Evolutionary conservation across 2,797 vertebrate species (phyloP).

Genomic region (Steatocranus sp.): DNA sequence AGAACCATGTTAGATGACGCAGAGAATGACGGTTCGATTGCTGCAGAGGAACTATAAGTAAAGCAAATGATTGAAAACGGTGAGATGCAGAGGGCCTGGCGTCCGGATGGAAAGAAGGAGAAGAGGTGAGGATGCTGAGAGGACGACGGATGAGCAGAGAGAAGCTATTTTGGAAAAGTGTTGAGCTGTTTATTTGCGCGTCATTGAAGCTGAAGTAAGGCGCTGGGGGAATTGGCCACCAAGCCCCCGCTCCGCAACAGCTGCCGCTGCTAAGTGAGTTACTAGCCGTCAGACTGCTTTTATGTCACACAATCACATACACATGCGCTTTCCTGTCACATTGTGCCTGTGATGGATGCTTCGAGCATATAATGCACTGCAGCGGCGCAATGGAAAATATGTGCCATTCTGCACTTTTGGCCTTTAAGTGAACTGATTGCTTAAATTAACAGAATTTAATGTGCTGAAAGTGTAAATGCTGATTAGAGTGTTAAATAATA

Average conservation of each 20-base stretch:
- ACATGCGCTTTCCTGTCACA: slow-evolving; percentile 60
- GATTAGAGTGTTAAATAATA: slow-evolving; percentile 99
- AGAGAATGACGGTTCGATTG: not conserved
- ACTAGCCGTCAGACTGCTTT: slow-evolving; percentile 99
- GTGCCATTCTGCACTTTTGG: slow-evolving; percentile 87
- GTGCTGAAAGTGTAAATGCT: slow-evolving; percentile 93
- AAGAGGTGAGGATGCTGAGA: slow-evolving; percentile 41
- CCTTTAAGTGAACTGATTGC: slow-evolving; percentile 98
- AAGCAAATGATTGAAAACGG: not conserved
- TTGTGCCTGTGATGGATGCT: slow-evolving; percentile 91
- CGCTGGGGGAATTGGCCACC: slow-evolving; percentile 98
- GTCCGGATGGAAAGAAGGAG: slow-evolving; percentile 6
- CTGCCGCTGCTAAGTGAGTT: slow-evolving; percentile 99
- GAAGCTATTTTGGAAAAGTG: slow-evolving; percentile 87
- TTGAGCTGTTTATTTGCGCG: slow-evolving; percentile 92
- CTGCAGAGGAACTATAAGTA: not conserved
- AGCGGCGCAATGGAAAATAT: slow-evolving; percentile 77
- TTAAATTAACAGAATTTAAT: slow-evolving; percentile 96
- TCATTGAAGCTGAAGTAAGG: slow-evolving; percentile 99
- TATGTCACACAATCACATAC: slow-evolving; percentile 91
- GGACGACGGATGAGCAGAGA: slow-evolving; percentile 43
- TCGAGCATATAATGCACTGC: slow-evolving; percentile 88
- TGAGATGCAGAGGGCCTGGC: not conserved
- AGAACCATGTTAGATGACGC: not conserved
- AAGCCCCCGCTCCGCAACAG: slow-evolving; percentile 93